Conservation (phyloP, 2,797 vertebrate genomes). For the Parauchenoglanis ngamensis region DNA sequence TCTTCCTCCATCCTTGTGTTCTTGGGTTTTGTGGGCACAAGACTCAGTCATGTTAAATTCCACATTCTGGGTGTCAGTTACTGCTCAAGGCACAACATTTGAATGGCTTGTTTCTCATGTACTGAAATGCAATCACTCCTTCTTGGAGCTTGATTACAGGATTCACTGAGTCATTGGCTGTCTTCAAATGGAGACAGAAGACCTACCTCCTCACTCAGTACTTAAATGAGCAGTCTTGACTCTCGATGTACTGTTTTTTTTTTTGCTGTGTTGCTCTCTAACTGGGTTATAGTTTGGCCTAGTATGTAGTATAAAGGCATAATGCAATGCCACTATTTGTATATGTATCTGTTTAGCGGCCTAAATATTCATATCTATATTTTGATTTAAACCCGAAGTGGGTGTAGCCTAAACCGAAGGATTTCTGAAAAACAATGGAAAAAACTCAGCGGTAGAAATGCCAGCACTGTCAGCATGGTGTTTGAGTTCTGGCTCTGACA, state of each 20-base stretch:
- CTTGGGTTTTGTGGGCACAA: constrained; percentile 11
- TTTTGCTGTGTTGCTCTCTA: neutral
- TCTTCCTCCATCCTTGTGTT: constrained; percentile 9
- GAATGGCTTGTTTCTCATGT: constrained; percentile 23
- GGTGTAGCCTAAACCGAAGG: neutral
- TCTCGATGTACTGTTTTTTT: neutral
- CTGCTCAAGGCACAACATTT: neutral
- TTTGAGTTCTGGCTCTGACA: neutral
- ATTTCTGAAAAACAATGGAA: neutral
- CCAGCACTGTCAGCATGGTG: neutral
- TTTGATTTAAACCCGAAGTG: neutral
- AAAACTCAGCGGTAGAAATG: neutral
- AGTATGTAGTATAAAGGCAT: neutral
- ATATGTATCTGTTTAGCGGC: neutral
- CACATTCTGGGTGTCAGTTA: constrained; percentile 10
- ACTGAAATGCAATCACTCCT: constrained; percentile 24
- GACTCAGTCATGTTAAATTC: constrained; percentile 14
- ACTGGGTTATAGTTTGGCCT: neutral
- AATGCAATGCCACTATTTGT: too few relatives aligned
- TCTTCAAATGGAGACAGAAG: neutral
- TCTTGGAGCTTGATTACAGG: constrained; percentile 24
- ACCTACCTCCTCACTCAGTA: neutral
- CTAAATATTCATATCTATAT: neutral
- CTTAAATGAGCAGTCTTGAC: neutral
- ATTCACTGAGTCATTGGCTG: neutral